phyloP scores from a whole-genome alignment of 2,888 invertebrate genomes.

The Agrochola macilenta region DNA sequence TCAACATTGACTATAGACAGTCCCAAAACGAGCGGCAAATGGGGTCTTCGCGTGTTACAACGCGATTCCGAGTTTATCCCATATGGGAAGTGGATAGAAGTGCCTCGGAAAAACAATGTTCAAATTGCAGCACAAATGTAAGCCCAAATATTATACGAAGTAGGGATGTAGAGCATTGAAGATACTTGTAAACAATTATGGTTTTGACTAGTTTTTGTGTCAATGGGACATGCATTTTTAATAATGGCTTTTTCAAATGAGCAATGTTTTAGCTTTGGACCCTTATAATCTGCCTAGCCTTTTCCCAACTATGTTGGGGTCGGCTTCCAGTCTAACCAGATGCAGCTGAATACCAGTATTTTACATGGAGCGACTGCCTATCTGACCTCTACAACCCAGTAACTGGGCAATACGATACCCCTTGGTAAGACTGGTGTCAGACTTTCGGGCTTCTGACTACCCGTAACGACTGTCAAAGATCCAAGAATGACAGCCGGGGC shows the following conservation, averaged over 20 bases:
- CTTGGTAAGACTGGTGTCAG: too few species aligned
- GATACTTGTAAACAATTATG: background rate
- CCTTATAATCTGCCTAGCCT: too few species aligned
- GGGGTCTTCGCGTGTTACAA: constrained; percentile 61
- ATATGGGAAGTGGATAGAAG: constrained; percentile 57
- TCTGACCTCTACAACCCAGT: too few species aligned
- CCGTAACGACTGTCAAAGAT: too few species aligned
- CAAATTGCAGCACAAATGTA: constrained; percentile 47
- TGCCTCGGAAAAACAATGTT: constrained; percentile 58
- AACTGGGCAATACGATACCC: too few species aligned
- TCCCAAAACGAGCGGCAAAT: constrained; percentile 60
- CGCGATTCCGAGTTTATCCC: constrained; percentile 63
- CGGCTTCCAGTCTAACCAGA: too few species aligned
- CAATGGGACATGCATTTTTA: too few species aligned
- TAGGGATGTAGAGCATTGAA: constrained; percentile 12
- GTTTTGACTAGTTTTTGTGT: background rate
- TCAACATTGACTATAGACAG: constrained; percentile 45
- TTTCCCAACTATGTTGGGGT: too few species aligned
- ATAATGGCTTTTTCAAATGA: background rate
- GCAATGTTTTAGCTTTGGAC: background rate
- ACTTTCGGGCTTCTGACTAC: too few species aligned
- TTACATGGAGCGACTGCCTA: too few species aligned
- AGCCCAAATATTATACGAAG: constrained; percentile 40
- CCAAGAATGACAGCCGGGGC: too few species aligned
- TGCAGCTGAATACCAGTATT: too few species aligned